Evolutionary conservation across 2,797 vertebrate species (phyloP).

Genomic region (Tadarida brasiliensis): DNA sequence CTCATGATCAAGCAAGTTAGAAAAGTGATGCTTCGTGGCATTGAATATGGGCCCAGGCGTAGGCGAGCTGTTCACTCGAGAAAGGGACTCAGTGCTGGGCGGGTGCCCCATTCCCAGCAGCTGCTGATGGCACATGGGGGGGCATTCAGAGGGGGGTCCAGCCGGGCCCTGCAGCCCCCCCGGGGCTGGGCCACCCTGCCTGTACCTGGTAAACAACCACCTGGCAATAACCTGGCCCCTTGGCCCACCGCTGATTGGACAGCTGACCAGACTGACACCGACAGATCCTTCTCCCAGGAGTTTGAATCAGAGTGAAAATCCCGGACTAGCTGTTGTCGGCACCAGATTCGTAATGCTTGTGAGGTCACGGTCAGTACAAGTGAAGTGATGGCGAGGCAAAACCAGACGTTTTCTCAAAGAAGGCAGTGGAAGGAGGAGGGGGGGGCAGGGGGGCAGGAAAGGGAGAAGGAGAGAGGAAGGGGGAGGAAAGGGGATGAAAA

Average conservation of each 20-base stretch:
- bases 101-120: neutral
- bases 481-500: neutral
- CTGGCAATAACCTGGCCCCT: neutral
- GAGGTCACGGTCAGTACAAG: neutral
- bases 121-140: neutral
- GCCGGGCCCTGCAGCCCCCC: fast-evolving
- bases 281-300: neutral
- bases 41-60: neutral
- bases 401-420: neutral
- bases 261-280: neutral
- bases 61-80: no score
- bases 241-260: neutral
- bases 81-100: neutral
- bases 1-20: neutral
- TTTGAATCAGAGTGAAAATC: neutral
- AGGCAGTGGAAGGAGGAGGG: neutral
- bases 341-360: neutral
- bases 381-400: neutral
- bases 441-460: fast-evolving
- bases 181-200: neutral
- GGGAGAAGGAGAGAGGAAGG: neutral
- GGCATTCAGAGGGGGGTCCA: neutral
- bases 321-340: neutral
- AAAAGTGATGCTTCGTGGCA: neutral
- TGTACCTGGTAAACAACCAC: no score